Conservation (phyloP, 1,140 invertebrate genomes). For the Drosophila ambigua region DNA sequence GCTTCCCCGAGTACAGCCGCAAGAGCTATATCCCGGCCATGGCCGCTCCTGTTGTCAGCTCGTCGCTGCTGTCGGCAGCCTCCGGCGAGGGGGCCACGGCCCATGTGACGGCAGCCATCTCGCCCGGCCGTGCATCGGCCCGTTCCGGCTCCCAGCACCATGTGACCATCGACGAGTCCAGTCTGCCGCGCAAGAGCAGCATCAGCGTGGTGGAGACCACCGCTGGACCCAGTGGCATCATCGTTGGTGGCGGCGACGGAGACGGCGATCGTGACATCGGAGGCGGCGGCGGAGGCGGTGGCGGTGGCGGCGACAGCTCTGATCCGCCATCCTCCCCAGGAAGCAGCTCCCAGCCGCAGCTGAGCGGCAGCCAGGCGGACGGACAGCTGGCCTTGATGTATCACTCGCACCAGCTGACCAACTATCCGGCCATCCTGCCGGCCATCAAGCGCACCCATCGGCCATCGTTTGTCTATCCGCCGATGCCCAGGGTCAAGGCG, state of each 20-base stretch:
- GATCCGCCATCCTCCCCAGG: constrained; percentile 72
- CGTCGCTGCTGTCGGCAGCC: constrained; percentile 27
- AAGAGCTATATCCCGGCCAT: background rate
- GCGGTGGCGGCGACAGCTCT: constrained; percentile 71
- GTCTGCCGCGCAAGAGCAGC: constrained; percentile 67
- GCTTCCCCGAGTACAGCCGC: constrained; percentile 18
- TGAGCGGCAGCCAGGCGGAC: constrained; percentile 52
- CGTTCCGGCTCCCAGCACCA: constrained; percentile 80
- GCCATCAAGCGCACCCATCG: constrained; percentile 82
- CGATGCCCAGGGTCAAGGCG: constrained; percentile 81
- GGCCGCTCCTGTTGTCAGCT: constrained; percentile 13
- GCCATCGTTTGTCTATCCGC: constrained; percentile 79
- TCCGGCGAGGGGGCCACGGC: constrained; percentile 10
- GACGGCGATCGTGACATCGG: constrained; percentile 47
- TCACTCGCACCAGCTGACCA: constrained; percentile 80
- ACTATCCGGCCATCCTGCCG: constrained; percentile 77
- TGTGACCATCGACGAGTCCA: constrained; percentile 82
- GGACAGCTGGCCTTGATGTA: constrained; percentile 80
- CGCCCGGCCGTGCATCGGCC: constrained; percentile 81
- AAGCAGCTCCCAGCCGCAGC: constrained; percentile 41
- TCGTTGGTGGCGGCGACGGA: constrained; percentile 60
- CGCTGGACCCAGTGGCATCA: constrained; percentile 58
- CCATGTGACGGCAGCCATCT: constrained; percentile 87
- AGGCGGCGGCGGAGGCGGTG: constrained; percentile 42
- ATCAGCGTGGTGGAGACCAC: constrained; percentile 35